phyloP scores from a whole-genome alignment of 2,888 invertebrate genomes.

The Melitaea athalia region DNA sequence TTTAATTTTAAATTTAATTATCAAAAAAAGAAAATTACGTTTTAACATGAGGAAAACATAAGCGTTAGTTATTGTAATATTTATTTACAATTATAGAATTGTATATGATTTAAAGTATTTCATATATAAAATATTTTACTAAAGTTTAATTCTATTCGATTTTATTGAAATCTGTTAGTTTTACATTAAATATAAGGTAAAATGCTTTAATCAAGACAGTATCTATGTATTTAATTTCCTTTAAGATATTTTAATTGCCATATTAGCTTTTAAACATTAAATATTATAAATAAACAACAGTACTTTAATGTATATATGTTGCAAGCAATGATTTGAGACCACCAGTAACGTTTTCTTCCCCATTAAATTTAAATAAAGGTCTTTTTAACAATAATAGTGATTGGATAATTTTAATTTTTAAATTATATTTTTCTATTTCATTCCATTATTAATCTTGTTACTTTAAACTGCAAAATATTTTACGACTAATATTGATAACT shows the following conservation, averaged over 20 bases:
- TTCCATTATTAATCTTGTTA: too few relatives aligned
- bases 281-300: not conserved
- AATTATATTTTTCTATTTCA: too few relatives aligned
- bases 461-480: too few relatives aligned
- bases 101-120: not conserved
- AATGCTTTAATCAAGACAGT: conserved; percentile 18
- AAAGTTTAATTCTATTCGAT: not conserved
- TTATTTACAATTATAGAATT: not conserved
- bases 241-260: not conserved
- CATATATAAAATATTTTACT: not conserved
- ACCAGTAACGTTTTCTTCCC: too few relatives aligned
- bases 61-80: too few relatives aligned
- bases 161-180: not conserved
- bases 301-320: not conserved
- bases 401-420: too few relatives aligned
- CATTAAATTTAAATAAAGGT: too few relatives aligned
- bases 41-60: too few relatives aligned
- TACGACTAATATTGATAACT: too few relatives aligned
- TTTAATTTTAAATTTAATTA: too few relatives aligned
- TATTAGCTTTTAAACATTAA: not conserved
- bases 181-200: conserved; percentile 1
- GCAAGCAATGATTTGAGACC: not conserved
- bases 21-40: too few relatives aligned
- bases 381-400: too few relatives aligned
- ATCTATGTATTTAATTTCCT: conserved; percentile 15